Conservation (phyloP, 23 tunicate genomes). For the Ciona savignyi region DNA sequence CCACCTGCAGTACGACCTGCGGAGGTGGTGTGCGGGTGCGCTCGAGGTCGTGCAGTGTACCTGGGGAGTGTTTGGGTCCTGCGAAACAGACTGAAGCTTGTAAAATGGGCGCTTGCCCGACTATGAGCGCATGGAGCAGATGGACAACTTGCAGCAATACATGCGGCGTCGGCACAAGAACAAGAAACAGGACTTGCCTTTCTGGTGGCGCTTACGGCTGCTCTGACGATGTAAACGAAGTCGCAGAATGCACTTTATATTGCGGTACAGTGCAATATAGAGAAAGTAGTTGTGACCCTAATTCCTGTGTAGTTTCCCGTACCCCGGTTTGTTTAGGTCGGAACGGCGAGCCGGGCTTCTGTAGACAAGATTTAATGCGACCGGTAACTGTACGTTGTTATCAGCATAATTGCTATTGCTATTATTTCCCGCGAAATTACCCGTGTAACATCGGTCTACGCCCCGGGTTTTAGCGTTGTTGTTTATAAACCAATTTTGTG, state of each 20-base stretch:
- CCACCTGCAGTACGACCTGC: constrained; percentile 31
- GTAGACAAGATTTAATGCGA: background rate
- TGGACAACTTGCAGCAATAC: constrained; percentile 17
- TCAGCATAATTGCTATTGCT: background rate
- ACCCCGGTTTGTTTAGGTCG: constrained; percentile 1
- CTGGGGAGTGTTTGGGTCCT: constrained; percentile 12
- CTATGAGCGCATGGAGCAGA: constrained; percentile 5
- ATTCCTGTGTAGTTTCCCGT: constrained; percentile 1
- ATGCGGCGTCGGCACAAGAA: constrained; percentile 21
- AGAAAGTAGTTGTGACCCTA: background rate
- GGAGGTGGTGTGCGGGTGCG: constrained; percentile 37
- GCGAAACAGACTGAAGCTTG: background rate
- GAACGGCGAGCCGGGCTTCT: constrained; percentile 17
- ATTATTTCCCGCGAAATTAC: background rate
- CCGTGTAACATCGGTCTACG: constrained; percentile 3
- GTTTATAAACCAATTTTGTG: too few relatives aligned
- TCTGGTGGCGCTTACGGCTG: constrained; percentile 20
- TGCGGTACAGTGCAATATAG: constrained; percentile 7
- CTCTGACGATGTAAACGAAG: background rate
- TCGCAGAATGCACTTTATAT: constrained; percentile 1
- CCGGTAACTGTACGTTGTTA: background rate
- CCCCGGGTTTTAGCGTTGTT: background rate
- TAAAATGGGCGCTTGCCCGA: constrained; percentile 20
- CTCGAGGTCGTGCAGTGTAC: constrained; percentile 11
- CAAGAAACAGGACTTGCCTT: constrained; percentile 6